Base-by-base conservation (phyloP, 2,797 vertebrate species). In the Ibycter americanus region DNA sequence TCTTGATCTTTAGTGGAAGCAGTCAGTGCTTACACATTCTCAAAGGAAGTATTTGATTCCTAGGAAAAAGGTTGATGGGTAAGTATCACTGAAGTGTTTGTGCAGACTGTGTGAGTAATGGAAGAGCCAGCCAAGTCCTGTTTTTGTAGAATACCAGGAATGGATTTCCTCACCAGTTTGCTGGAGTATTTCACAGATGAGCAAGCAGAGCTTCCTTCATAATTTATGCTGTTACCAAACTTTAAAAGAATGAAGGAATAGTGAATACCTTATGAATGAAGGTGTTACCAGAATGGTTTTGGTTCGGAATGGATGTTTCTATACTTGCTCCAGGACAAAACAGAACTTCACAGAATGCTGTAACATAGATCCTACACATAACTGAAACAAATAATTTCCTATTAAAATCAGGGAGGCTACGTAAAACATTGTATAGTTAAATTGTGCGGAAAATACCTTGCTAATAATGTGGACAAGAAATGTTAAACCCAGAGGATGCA, bases 41-140 rank as follows among this genome's bases (percentile, higher is more conserved):
- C 9, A 31, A 49, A 59, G 7, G 92, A 29, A 42, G 2, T 83
- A 80, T 85, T 47, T 54, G 55, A 58, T 86, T 80, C 14, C 72
- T 26, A 26, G 42, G 13, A 38, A 59, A 56, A 84, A 82, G 23
- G 8, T 1, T 40, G 29, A 87, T 74, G 63, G n/a, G 83, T 96
- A 74, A 94, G 18, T 49, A 8, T 87, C 79, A 92, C 8, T n/a
- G 80, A 89, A 62, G 47, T 93, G 63, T 89, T 96, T 96, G 26
- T 87, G 54, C 7, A 93, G 72, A 52, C 32, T 88, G 59, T 87
- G 46, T 77, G 76, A 51, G 66, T 76, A 91, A 58, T 46, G 71
- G 47, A 82, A 76, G 91, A 42, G 59, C 47, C 62, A 80, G 38
- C 49, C 78, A 77, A 58, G 61, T 66, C 15, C 7, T 58, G 3